These are phyloP conservation scores for Diadophis punctatus DNA, from an alignment of 2,113 vertebrate genomes.

Conservation along the genomic window DNA sequence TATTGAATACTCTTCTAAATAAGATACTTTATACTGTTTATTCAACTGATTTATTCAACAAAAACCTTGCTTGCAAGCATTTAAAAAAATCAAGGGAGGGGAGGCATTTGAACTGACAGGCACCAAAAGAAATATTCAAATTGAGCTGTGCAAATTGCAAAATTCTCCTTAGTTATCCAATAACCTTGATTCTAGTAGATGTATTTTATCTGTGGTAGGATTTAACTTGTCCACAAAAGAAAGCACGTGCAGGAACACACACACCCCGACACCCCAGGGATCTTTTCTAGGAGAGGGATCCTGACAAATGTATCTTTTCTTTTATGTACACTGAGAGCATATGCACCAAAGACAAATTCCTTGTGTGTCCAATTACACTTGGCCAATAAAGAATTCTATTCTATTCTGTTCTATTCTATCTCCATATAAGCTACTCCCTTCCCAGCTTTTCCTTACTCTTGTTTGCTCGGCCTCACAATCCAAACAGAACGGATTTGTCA, in stretches of 20 bases:
- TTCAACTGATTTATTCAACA: background rate
- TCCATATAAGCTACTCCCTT: background rate
- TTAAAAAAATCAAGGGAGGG: background rate
- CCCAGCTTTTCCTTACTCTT: background rate
- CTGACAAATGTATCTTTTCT: no score
- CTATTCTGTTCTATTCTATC: no score
- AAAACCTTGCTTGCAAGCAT: background rate
- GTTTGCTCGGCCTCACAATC: accelerated
- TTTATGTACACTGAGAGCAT: no score
- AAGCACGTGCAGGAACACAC: background rate
- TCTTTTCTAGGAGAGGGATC: background rate
- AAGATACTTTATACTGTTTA: background rate
- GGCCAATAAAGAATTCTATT: no score
- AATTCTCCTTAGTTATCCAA: background rate
- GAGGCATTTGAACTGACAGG: background rate
- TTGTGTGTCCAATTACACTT: no score
- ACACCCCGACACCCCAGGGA: background rate
- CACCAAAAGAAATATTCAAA: background rate
- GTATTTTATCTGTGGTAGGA: background rate
- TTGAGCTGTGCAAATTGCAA: background rate
- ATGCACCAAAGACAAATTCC: no score
- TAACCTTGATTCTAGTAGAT: no score
- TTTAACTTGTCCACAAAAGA: background rate
- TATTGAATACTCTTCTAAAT: background rate
- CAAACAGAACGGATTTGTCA: background rate